Base-by-base conservation (phyloP, 2,797 vertebrate genomes). In the Bovichtus diacanthus region DNA sequence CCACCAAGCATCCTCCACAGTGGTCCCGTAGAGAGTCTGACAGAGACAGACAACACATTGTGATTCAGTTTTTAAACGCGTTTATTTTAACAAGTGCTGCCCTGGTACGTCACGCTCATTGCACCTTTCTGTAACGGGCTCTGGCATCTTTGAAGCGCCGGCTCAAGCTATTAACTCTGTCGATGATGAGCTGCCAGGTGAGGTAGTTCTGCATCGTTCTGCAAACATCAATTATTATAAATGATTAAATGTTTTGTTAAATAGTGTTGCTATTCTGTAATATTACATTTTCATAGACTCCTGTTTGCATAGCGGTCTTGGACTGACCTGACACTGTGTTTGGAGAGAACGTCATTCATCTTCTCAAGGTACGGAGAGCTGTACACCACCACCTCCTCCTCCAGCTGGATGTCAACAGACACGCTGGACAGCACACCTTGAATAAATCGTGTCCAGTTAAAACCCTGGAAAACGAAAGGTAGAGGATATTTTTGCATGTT, bases 141-240 rank as follows among this genome's bases (percentile, higher is more conserved):
- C 96, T 94, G 3, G 97, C 95, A 0, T 99, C 97, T 93, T 97
- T 98, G 93, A 98, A 98, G 16, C 97, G 96, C 21, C 94, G 96
- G 60, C 97, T 99, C 88, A 99, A 76, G 89, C 96, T 97, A 71
- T 95, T 96, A 55, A 99, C 95, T 21, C 96, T 94, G 54, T 99
- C 98, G 0, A 95, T 93, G 62, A 98, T 92, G 84, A 99, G 88
- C 43, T 97, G 95, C 98, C 98, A 99, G 25, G 95, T 95, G 92
- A 99, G 94, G 90, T 99, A 99, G 94, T 99, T 99, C 95, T 99
- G 98, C 84, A 99, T 88, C 74, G 97, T 97, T 91, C 98, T 99
- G 92, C 1, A 71, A 50, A 81, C 50, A 76, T 19, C 13, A 12
- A 67, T 21, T 5, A 12, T 10, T 6, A 9, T 19, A 13, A 12